These are phyloP conservation scores for Trichechus manatus DNA, from an alignment of 2,113 vertebrate species.

Conservation along the genomic window DNA sequence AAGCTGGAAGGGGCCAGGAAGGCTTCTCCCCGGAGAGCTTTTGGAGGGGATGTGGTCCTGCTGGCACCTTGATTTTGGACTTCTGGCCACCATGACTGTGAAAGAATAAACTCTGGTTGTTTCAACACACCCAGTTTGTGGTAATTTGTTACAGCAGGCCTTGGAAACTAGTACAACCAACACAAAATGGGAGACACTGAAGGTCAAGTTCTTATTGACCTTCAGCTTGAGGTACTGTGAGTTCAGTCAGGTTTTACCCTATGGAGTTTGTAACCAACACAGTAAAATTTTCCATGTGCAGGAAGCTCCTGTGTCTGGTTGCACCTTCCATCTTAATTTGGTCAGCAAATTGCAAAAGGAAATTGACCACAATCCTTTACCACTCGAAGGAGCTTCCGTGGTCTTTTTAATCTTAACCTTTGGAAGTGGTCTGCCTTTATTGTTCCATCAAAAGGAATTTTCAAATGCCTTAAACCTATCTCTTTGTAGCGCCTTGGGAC, in stretches of 20 bases:
- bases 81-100: neutral
- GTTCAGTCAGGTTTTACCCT: neutral
- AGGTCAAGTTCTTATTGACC: neutral
- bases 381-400: neutral
- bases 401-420: neutral
- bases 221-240: neutral
- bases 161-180: neutral
- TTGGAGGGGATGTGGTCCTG: too few relatives aligned
- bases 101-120: neutral
- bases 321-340: neutral
- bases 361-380: neutral
- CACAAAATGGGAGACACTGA: neutral
- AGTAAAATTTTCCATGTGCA: neutral
- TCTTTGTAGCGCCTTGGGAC: neutral
- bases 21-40: neutral
- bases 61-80: neutral
- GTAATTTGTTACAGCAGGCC: neutral
- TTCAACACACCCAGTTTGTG: neutral
- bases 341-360: neutral
- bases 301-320: neutral
- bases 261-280: neutral
- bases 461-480: constrained; percentile 1
- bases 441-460: neutral
- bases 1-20: neutral
- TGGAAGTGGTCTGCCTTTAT: neutral